These are phyloP conservation scores for Drosophila suzukii DNA, from an alignment of 1,140 invertebrate species.

Conservation along the genomic window DNA sequence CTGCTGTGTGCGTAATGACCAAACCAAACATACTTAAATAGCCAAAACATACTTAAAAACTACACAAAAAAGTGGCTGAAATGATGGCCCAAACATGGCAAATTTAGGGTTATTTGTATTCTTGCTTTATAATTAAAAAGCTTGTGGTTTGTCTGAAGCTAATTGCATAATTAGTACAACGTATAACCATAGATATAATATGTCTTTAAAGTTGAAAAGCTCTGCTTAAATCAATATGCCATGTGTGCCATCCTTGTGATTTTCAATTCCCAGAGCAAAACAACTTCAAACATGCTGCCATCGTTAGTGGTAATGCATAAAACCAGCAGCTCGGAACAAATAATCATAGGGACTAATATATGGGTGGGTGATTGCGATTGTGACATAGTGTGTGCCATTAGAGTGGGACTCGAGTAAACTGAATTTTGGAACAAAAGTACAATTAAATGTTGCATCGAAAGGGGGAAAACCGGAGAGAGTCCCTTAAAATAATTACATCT, in stretches of 20 bases:
- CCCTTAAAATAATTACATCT: conserved; percentile 29
- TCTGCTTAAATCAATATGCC: neutral
- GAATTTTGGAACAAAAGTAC: conserved; percentile 29
- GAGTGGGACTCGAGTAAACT: neutral
- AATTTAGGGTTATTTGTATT: neutral
- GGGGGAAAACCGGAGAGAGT: neutral
- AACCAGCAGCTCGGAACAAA: conserved; percentile 12
- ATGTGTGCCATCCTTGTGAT: too few relatives aligned
- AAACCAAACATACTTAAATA: conserved; percentile 13
- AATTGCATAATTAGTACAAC: neutral
- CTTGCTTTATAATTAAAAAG: neutral
- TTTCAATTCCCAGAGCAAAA: conserved; percentile 8
- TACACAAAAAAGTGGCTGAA: neutral
- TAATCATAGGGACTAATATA: conserved; percentile 19
- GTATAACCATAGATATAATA: too few relatives aligned
- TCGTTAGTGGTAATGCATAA: neutral
- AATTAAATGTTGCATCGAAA: conserved; percentile 11
- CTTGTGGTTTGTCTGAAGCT: neutral
- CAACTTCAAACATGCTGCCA: neutral
- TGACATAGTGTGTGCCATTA: neutral
- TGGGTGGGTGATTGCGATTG: neutral
- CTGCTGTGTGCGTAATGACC: conserved; percentile 22
- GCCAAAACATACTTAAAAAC: neutral
- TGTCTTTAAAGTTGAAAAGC: neutral
- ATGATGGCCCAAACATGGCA: neutral